Conservation (phyloP, 2,113 vertebrate genomes). For the Pipra filicauda region DNA sequence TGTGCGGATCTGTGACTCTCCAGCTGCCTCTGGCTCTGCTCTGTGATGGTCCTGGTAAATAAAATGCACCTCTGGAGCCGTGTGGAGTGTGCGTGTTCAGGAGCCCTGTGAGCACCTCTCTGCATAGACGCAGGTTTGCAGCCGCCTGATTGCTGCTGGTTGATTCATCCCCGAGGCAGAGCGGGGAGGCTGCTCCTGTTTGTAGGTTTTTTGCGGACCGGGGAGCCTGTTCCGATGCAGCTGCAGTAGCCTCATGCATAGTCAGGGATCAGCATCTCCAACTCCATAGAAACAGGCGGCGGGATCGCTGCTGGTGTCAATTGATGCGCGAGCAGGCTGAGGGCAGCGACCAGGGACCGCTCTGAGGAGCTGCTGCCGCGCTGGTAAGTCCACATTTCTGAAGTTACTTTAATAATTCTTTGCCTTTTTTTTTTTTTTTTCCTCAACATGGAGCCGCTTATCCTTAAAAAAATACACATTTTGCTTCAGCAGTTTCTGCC, state of each 20-base stretch:
- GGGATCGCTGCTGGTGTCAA: neutral
- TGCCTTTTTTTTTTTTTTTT: neutral
- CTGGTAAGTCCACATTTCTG: constrained; percentile 54
- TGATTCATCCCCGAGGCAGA: constrained; percentile 1
- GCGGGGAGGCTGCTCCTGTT: neutral
- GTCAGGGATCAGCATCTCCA: constrained; percentile 56
- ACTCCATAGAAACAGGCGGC: constrained; percentile 74
- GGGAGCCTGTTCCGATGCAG: constrained; percentile 37
- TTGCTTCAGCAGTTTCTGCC: neutral
- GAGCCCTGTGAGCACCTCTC: neutral
- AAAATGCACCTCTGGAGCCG: neutral
- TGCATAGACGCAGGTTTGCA: constrained; percentile 18
- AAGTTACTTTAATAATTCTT: constrained; percentile 35
- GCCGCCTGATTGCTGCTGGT: neutral
- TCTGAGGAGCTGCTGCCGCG: neutral
- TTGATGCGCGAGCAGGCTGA: constrained; percentile 4
- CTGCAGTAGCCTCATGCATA: constrained; percentile 67
- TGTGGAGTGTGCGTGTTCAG: neutral
- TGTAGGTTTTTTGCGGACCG: constrained; percentile 5
- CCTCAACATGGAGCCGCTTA: fast-evolving
- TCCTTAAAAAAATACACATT: neutral
- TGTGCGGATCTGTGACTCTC: neutral
- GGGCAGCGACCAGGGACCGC: neutral
- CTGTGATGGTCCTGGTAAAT: neutral
- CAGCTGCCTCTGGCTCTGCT: neutral